Evolutionary conservation across 2,888 invertebrate species (phyloP), one percentile per base, ranked within the genome.

Genomic region (Aporophyla lueneburgensis): DNA sequence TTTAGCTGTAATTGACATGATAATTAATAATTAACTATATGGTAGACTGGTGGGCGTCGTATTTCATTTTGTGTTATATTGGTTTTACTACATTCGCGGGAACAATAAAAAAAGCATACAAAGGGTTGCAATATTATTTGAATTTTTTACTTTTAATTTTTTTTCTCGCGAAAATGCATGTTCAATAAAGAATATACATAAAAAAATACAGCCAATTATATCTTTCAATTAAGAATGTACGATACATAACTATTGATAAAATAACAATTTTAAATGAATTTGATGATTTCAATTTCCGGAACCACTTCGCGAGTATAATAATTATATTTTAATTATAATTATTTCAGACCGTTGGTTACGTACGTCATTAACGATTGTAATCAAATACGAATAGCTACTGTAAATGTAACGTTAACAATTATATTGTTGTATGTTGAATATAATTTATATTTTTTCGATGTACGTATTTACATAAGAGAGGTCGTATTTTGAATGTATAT

Each of bases 331-430:
- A 58, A 58, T 66, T 53, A 33, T 16, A 80, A 62, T 80, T 54
- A 78, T 59, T 67, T 68, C 19, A 40, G 9, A 59, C 19, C n/a
- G 49, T 67, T 72, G 27, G 40, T 66, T 78, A 58, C 12, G 43
- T 51, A 65, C 46, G n/a, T 79, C 62, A 79, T 68, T 71, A 79
- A 24, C n/a, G 24, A 19, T 40, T 51, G 9, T 16, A 69, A 67
- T 58, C 10, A 33, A 70, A 46, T 68, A 10, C 19, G 53, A 83
- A 43, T 49, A n/a, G 1, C 19, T 69, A 24, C 2, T 72, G 58
- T 40, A 33, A 51, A 16, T 65, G 49, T 69, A 56, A 46, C 16
- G 3, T 46, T 68, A 49, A 12, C 43, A 14, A 27, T 66, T 51
- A 21, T 33, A 40, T n/a, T 56, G 21, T 68, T 63, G 65, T 21